A percentile compares a stretch with the other conserved stretches of the same genome.
phyloP scores from a whole-genome alignment of 1,140 invertebrate species.

The Brachionus paranguensis region DNA sequence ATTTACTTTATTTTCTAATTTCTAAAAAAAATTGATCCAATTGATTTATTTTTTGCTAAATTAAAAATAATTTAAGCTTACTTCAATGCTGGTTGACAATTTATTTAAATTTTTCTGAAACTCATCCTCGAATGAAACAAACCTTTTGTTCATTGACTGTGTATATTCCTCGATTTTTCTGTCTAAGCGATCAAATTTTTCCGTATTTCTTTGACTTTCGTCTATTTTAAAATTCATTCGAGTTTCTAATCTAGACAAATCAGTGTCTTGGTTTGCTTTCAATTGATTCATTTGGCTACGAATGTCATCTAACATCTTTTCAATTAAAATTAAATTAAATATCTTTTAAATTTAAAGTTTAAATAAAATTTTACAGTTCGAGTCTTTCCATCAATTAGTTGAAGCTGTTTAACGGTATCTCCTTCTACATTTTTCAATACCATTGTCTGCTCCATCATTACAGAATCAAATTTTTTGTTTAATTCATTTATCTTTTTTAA shows the following conservation, averaged over 20 bases:
- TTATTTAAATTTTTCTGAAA: conserved; percentile 29
- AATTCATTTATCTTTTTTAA: conserved; percentile 34
- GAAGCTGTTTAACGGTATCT: conserved; percentile 36
- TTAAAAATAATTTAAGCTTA: background rate
- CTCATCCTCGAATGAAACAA: conserved; percentile 36
- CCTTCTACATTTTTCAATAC: conserved; percentile 40
- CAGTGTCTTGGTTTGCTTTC: conserved; percentile 1
- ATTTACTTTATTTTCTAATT: conserved; percentile 22
- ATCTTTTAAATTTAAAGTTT: background rate
- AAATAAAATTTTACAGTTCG: background rate
- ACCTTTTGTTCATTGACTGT: conserved; percentile 29
- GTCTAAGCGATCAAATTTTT: conserved; percentile 32
- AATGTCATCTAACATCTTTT: conserved; percentile 27
- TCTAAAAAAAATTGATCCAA: background rate
- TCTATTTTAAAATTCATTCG: conserved; percentile 15
- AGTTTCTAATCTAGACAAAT: conserved; percentile 16
- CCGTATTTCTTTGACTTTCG: conserved; percentile 12
- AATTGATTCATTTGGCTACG: background rate
- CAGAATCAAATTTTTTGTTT: conserved; percentile 20
- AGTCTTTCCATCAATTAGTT: conserved; percentile 35
- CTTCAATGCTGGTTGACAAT: conserved; percentile 32
- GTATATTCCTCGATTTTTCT: conserved; percentile 35
- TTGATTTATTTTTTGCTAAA: background rate
- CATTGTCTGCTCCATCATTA: conserved; percentile 38
- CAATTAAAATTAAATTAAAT: background rate